phyloP scores from a whole-genome alignment of 2,888 invertebrate species.

The Timandra comae region DNA sequence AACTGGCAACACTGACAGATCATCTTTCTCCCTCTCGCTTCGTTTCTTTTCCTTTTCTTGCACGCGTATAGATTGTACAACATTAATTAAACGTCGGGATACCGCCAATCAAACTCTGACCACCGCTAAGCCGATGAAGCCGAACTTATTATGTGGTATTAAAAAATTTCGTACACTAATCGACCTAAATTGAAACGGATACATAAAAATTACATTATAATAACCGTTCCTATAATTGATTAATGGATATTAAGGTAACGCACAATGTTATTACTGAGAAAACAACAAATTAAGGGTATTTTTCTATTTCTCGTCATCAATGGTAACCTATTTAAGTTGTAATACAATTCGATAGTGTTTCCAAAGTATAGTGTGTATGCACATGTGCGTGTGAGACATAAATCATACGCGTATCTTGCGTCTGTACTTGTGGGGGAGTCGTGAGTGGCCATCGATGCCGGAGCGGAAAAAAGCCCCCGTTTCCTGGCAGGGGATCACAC shows the following conservation, averaged over 20 bases:
- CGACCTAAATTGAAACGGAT: constrained; percentile 58
- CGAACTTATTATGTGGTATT: constrained; percentile 71
- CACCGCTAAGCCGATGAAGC: constrained; percentile 68
- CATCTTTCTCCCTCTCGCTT: constrained; percentile 39
- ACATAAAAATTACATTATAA: constrained; percentile 38
- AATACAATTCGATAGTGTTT: constrained; percentile 39
- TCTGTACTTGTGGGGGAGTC: constrained; percentile 51
- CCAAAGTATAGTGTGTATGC: constrained; percentile 57
- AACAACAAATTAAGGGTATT: constrained; percentile 19
- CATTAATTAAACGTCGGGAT: constrained; percentile 72
- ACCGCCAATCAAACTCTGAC: constrained; percentile 75
- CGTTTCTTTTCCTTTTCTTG: constrained; percentile 37
- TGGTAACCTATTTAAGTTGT: constrained; percentile 46
- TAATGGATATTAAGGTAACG: constrained; percentile 28
- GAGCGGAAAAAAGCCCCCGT: constrained; percentile 70
- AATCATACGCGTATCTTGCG: constrained; percentile 68
- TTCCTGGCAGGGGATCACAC: constrained; percentile 75
- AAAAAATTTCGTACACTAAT: constrained; percentile 63
- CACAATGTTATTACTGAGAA: constrained; percentile 28
- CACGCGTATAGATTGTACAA: constrained; percentile 53
- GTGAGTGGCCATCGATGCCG: constrained; percentile 64
- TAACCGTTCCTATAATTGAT: constrained; percentile 37
- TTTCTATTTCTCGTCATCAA: constrained; percentile 40
- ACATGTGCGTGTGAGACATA: constrained; percentile 69
- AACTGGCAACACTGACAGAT: constrained; percentile 61